A percentile compares a stretch with the other conserved stretches of the same genome.
Conservation (phyloP, 2,113 vertebrate genomes). For the Vulpes vulpes region DNA sequence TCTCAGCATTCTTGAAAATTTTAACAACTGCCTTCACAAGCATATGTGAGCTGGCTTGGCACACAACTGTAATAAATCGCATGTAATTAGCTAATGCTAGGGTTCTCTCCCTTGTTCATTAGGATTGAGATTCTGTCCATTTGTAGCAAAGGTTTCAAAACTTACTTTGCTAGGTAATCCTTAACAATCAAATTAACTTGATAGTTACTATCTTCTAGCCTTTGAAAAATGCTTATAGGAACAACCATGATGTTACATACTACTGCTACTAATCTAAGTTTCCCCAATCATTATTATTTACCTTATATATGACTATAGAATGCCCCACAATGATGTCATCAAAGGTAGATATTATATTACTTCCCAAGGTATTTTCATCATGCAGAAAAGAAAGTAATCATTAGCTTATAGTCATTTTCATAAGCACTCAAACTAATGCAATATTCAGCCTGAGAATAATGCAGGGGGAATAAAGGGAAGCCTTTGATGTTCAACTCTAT, state of each 20-base stretch:
- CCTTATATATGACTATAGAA: slow-evolving; percentile 62
- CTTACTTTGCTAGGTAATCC: slow-evolving; percentile 60
- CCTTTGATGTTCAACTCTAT: neutral
- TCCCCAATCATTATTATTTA: slow-evolving; percentile 71
- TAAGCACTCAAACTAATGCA: neutral
- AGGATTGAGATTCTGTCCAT: neutral
- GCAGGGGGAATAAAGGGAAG: neutral
- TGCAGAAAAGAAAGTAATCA: neutral
- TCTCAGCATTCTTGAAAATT: neutral
- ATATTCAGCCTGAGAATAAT: neutral
- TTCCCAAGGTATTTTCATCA: slow-evolving; percentile 31
- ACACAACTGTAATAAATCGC: neutral
- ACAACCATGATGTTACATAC: slow-evolving; percentile 48
- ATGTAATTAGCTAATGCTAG: neutral
- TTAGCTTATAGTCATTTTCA: neutral
- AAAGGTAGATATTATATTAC: slow-evolving; percentile 70
- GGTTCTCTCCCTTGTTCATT: neutral
- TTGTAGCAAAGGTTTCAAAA: slow-evolving; percentile 69
- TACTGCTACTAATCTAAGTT: slow-evolving; percentile 60
- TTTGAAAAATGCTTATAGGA: slow-evolving; percentile 74
- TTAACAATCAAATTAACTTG: slow-evolving; percentile 76
- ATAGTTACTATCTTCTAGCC: slow-evolving; percentile 62
- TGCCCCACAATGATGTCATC: slow-evolving; percentile 69
- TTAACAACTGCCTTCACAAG: neutral
- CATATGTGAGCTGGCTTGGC: neutral